These are phyloP conservation scores for Drosophila meridionalis DNA, from an alignment of 2,888 invertebrate species.

Conservation along the genomic window DNA sequence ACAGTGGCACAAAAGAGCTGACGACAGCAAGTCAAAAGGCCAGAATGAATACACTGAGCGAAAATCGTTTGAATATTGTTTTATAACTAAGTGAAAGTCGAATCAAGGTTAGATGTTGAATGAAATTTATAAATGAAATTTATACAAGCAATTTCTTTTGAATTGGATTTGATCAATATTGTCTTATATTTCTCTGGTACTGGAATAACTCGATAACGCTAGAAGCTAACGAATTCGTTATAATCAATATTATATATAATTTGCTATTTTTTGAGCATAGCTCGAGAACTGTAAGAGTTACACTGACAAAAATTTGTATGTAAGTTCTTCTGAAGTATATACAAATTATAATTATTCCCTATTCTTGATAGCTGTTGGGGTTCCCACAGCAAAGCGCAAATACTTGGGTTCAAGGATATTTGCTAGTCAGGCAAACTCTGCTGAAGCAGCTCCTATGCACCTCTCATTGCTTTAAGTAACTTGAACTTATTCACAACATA, in stretches of 20 bases:
- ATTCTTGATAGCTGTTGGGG: not conserved
- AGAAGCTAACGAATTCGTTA: no score
- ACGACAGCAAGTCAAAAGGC: conserved; percentile 71
- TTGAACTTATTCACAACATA: not conserved
- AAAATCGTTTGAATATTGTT: not conserved
- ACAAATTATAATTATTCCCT: not conserved
- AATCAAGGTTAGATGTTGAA: not conserved
- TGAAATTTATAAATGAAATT: no score
- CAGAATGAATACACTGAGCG: conserved; percentile 56
- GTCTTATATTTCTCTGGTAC: not conserved
- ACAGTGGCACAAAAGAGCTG: conserved; percentile 38
- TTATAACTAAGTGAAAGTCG: not conserved
- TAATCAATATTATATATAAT: no score
- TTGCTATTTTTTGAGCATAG: no score
- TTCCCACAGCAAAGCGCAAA: not conserved
- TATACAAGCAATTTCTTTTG: not conserved
- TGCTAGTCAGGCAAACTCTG: not conserved
- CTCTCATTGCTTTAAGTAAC: not conserved
- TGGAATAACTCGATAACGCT: no score
- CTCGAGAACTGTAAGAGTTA: not conserved
- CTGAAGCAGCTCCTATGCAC: not conserved
- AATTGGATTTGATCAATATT: not conserved
- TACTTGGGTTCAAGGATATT: not conserved
- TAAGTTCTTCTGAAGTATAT: not conserved
- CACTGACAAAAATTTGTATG: not conserved